These are phyloP conservation scores for Hemaris fuciformis DNA, from an alignment of 2,888 invertebrate species.

Conservation along the genomic window DNA sequence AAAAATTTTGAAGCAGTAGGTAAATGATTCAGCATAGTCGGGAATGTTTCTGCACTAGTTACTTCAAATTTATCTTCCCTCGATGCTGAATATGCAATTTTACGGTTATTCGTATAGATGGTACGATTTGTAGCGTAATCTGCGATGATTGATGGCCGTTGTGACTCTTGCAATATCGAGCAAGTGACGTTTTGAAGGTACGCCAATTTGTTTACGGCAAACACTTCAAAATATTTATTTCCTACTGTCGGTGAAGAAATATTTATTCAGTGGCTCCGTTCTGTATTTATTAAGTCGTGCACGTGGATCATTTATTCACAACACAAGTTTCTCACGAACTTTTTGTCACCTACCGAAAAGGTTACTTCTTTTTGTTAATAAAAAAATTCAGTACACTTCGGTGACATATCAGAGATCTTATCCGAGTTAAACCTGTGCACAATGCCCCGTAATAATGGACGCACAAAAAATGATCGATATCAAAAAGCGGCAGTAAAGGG, in stretches of 20 bases:
- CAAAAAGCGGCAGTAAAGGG: slow-evolving; percentile 73
- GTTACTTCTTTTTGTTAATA: slow-evolving; percentile 65
- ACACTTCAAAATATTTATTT: slow-evolving; percentile 20
- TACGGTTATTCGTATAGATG: slow-evolving; percentile 51
- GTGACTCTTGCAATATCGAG: slow-evolving; percentile 52
- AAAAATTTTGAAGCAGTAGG: slow-evolving; percentile 41
- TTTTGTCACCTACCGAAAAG: slow-evolving; percentile 63
- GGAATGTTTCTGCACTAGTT: slow-evolving; percentile 58
- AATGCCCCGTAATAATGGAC: slow-evolving; percentile 73
- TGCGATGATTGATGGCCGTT: slow-evolving; percentile 60
- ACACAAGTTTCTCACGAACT: slow-evolving; percentile 47
- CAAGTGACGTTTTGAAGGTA: slow-evolving; percentile 51
- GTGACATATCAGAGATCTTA: slow-evolving; percentile 80
- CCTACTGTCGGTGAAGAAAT: neutral
- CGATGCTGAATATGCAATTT: slow-evolving; percentile 64
- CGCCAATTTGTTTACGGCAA: slow-evolving; percentile 44
- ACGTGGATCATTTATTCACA: slow-evolving; percentile 23
- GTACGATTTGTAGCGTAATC: slow-evolving; percentile 64
- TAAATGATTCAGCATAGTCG: slow-evolving; percentile 55
- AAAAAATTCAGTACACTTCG: slow-evolving; percentile 64
- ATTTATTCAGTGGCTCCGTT: slow-evolving; percentile 15
- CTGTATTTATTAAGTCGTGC: slow-evolving; percentile 29
- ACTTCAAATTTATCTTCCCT: slow-evolving; percentile 53
- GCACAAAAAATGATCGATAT: slow-evolving; percentile 77
- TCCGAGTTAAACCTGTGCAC: slow-evolving; percentile 75